A percentile compares a stretch with the other conserved stretches of the same genome.
Evolutionary conservation across 2,113 vertebrate species (phyloP).

Genomic region (Chionomys nivalis): DNA sequence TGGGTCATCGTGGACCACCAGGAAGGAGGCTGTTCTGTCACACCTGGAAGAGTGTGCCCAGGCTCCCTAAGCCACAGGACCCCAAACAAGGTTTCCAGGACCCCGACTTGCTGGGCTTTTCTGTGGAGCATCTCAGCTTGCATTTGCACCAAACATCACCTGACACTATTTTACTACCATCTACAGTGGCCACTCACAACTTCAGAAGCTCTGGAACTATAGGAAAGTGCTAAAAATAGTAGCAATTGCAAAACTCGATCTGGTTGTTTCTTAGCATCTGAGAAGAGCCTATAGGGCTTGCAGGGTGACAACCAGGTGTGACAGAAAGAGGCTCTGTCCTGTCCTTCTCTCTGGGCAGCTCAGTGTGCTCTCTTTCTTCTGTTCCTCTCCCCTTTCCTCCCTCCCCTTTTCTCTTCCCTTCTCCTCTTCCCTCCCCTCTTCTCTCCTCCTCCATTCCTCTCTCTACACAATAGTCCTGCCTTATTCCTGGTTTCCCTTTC

Average conservation of each 20-base stretch:
- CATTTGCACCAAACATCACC: background rate
- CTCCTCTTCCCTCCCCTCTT: fast-evolving
- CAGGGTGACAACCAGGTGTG: background rate
- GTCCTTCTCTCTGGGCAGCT: background rate
- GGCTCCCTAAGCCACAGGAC: too few relatives aligned
- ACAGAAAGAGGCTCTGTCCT: fast-evolving
- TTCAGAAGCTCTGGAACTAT: background rate
- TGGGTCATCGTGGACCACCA: background rate
- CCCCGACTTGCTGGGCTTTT: background rate
- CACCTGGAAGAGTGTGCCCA: background rate
- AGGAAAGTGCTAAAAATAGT: background rate
- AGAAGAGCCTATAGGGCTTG: background rate
- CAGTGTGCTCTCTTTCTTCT: background rate
- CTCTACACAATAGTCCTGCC: too few relatives aligned
- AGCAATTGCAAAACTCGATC: background rate
- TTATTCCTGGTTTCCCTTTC: background rate
- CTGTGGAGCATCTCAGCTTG: background rate
- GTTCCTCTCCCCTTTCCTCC: background rate
- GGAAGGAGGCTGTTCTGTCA: background rate
- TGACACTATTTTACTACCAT: background rate
- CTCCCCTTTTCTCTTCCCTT: background rate
- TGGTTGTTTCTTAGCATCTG: background rate
- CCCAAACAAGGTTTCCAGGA: background rate
- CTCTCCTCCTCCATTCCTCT: background rate
- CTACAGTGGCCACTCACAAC: background rate